phyloP scores from a whole-genome alignment of 2,888 invertebrate species.

The Clitarchus hookeri region DNA sequence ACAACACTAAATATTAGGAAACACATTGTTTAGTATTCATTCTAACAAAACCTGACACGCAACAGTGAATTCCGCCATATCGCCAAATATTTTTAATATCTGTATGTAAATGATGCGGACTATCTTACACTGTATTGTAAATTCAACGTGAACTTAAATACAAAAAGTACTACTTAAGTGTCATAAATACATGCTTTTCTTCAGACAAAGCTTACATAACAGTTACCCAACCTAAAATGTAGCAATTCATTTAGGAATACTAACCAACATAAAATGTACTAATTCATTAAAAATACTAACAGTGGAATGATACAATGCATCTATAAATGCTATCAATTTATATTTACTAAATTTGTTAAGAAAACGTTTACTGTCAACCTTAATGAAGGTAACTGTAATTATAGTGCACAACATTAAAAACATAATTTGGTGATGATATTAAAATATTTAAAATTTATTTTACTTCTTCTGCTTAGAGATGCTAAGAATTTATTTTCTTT shows the following conservation, averaged over 20 bases:
- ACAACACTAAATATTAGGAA: not conserved
- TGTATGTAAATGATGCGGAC: not conserved
- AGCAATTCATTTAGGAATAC: not conserved
- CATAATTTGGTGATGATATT: not conserved
- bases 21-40: not conserved
- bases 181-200: not conserved
- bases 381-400: not conserved
- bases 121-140: not conserved
- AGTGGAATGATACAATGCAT: conserved; percentile 30
- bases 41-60: not conserved
- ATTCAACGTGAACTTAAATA: not conserved
- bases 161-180: not conserved
- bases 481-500: not conserved
- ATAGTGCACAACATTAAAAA: not conserved
- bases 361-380: not conserved
- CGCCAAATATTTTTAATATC: not conserved
- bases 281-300: conserved; percentile 30
- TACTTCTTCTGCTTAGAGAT: not conserved
- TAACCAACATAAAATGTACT: no score
- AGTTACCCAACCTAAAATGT: not conserved
- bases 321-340: conserved; percentile 18
- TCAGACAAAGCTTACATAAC: not conserved
- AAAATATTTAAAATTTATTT: not conserved
- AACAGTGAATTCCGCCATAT: not conserved
- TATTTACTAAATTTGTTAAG: conserved; percentile 3